Percentiles rank a stretch among this genome's conserved stretches.
phyloP scores from a whole-genome alignment of 2,113 vertebrate genomes.

The Terrapene triunguis region DNA sequence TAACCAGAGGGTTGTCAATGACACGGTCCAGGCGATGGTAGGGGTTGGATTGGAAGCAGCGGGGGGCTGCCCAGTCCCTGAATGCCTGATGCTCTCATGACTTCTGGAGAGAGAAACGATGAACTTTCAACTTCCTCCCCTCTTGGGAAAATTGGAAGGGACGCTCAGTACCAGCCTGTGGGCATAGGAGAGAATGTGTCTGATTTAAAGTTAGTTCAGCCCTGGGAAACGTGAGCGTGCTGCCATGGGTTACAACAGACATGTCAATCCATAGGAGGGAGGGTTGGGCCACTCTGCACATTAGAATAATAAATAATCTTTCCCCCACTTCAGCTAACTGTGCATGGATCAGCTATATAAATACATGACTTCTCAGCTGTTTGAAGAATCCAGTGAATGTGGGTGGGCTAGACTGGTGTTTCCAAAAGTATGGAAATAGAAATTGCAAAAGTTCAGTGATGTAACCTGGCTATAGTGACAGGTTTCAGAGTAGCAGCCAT shows the following conservation, averaged over 20 bases:
- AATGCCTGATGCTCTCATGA: neutral
- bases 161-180: neutral
- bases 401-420: neutral
- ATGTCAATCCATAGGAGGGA: neutral
- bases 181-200: no score
- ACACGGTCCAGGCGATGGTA: accelerated
- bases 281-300: neutral
- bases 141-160: neutral
- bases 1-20: neutral
- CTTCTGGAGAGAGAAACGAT: neutral
- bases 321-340: neutral
- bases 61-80: neutral
- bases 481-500: no score
- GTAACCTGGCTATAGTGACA: neutral
- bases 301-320: neutral
- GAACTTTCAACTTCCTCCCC: neutral
- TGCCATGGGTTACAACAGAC: neutral
- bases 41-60: neutral
- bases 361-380: neutral
- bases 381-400: neutral
- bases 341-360: neutral
- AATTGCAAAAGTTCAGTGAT: neutral
- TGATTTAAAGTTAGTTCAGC: no score
- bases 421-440: neutral
- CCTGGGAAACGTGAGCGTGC: neutral